These are phyloP conservation scores for Eira barbara DNA, from an alignment of 2,113 vertebrate genomes.

Conservation along the genomic window DNA sequence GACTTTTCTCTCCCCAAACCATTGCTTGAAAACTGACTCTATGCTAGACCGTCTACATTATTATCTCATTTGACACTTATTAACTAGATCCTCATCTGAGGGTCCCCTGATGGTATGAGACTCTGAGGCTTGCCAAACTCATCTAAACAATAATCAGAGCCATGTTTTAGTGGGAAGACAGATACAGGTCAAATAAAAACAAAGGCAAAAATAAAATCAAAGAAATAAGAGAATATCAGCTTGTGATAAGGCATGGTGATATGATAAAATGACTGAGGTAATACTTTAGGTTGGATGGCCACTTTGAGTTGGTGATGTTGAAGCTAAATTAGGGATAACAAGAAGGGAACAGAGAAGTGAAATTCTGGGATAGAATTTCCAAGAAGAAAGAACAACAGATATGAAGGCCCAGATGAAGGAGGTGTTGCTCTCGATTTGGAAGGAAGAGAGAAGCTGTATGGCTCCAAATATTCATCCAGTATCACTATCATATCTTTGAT, in stretches of 20 bases:
- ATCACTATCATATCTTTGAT: background rate
- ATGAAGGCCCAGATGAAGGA: background rate
- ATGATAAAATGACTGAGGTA: background rate
- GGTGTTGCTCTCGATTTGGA: background rate
- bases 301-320: background rate
- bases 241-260: background rate
- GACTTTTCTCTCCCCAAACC: background rate
- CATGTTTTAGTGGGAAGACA: background rate
- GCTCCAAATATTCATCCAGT: background rate
- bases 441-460: background rate
- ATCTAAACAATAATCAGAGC: background rate
- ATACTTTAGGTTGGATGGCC: background rate
- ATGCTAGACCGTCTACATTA: background rate
- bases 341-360: background rate
- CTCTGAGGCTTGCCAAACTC: background rate
- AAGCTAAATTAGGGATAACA: background rate
- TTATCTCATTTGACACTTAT: constrained; percentile 1
- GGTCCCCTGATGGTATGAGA: background rate
- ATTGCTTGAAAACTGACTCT: background rate
- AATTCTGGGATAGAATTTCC: background rate
- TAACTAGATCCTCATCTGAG: background rate
- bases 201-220: background rate
- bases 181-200: background rate
- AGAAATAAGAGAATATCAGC: background rate
- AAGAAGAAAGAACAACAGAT: background rate